These are phyloP conservation scores for Speoplatyrhinus poulsoni DNA, from an alignment of 2,113 vertebrate species.

Conservation along the genomic window DNA sequence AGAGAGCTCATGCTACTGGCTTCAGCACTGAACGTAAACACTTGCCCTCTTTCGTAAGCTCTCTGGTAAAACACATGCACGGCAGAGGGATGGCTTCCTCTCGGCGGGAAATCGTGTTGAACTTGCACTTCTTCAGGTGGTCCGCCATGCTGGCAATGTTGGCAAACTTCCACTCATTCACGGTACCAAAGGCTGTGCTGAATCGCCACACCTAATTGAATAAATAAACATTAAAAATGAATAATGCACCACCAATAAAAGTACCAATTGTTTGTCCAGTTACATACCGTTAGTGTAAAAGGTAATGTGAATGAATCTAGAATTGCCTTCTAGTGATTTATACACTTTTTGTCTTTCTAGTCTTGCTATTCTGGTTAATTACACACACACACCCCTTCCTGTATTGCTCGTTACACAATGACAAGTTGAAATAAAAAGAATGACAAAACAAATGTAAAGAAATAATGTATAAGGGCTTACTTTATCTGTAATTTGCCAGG, in stretches of 20 bases:
- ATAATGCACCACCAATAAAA: neutral
- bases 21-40: conserved; percentile 94
- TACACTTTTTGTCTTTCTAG: too few species aligned
- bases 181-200: conserved; percentile 97
- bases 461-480: conserved; percentile 65
- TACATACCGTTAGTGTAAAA: neutral
- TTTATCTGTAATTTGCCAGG: conserved; percentile 98
- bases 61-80: conserved; percentile 96
- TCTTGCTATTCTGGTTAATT: too few species aligned
- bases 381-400: too few species aligned
- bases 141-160: conserved; percentile 98
- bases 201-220: conserved; percentile 91
- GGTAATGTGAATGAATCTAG: too few species aligned
- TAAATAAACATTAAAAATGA: neutral
- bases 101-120: conserved; percentile 86
- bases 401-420: too few species aligned
- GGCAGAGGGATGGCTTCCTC: conserved; percentile 94
- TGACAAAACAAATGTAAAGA: neutral
- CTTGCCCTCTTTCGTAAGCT: conserved; percentile 94
- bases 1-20: conserved; percentile 77
- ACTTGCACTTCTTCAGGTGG: conserved; percentile 96
- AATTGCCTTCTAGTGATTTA: too few species aligned
- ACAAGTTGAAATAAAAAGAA: neutral
- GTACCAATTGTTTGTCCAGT: too few species aligned
- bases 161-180: conserved; percentile 97